phyloP scores from a whole-genome alignment of 2,113 vertebrate genomes.

The Heliornis fulica region DNA sequence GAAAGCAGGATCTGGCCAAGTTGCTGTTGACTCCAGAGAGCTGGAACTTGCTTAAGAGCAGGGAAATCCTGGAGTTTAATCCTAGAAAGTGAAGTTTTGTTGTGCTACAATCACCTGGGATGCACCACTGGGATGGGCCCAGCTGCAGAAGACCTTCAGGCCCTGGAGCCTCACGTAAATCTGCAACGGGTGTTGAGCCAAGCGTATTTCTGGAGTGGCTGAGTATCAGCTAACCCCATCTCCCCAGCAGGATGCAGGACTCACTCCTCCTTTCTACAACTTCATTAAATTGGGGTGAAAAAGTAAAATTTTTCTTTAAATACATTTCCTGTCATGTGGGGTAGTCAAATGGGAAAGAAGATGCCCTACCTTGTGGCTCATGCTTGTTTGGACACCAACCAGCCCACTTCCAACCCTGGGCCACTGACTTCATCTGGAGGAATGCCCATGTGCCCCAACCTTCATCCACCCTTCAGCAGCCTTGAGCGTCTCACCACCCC shows the following conservation, averaged over 20 bases:
- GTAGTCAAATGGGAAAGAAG: not conserved
- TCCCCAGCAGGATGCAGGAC: not conserved
- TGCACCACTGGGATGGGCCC: not conserved
- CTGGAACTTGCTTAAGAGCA: conserved; percentile 5
- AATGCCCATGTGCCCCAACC: not conserved
- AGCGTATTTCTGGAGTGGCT: not conserved
- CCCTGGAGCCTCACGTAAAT: not conserved
- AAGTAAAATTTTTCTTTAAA: not conserved
- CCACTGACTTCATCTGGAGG: not conserved
- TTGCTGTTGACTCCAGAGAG: conserved; percentile 8
- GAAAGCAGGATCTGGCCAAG: conserved; percentile 26
- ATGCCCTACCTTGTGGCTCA: not conserved
- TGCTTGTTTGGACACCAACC: not conserved
- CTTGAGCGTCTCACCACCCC: not conserved
- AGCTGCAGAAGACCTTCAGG: conserved; percentile 33
- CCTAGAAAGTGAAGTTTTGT: conserved; percentile 50
- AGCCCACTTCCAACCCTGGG: not conserved
- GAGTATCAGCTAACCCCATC: not conserved
- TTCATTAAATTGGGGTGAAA: not conserved
- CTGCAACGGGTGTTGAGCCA: not conserved
- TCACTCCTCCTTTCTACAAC: not conserved
- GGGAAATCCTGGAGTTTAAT: conserved; percentile 47
- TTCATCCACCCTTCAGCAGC: not conserved
- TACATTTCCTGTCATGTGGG: not conserved
- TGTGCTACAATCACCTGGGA: not conserved